Evolutionary conservation across 2,888 invertebrate genomes (phyloP).

Genomic region (Gymnocheta viridis): DNA sequence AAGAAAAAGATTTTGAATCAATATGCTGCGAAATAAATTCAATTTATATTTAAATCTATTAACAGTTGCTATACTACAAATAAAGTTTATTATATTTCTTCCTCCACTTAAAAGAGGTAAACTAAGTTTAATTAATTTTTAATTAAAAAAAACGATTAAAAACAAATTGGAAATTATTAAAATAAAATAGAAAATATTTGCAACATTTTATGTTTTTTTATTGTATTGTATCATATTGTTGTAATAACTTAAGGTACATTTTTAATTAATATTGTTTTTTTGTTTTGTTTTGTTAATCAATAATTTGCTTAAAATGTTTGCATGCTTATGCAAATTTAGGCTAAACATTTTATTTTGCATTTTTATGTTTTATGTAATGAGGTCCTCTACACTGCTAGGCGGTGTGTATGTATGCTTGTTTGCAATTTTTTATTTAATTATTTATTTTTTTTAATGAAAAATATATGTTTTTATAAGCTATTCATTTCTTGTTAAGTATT

Average conservation of each 20-base stretch:
- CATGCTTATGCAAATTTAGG: conserved; percentile 47
- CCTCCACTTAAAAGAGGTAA: conserved; percentile 22
- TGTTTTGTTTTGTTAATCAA: conserved; percentile 13
- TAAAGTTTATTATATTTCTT: conserved; percentile 4
- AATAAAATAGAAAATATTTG: conserved; percentile 30
- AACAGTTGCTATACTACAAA: conserved; percentile 47
- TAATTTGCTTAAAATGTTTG: background rate
- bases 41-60: conserved; percentile 47
- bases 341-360: conserved; percentile 49
- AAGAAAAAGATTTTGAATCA: conserved; percentile 15
- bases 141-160: conserved; percentile 11
- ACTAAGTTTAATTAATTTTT: conserved; percentile 53
- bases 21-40: conserved; percentile 22
- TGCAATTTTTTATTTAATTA: conserved; percentile 13
- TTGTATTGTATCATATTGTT: conserved; percentile 53
- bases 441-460: conserved; percentile 25
- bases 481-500: conserved; percentile 50
- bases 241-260: conserved; percentile 67
- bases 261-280: conserved; percentile 47
- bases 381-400: conserved; percentile 65
- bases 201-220: conserved; percentile 65
- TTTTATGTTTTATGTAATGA: conserved; percentile 59
- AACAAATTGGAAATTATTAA: background rate
- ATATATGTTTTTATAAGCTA: conserved; percentile 53
- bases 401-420: conserved; percentile 52